A percentile compares a stretch with the other conserved stretches of the same genome.
These are phyloP conservation scores for Heteractis magnifica DNA, from an alignment of 92 coral and sea anemone species.

Conservation along the genomic window DNA sequence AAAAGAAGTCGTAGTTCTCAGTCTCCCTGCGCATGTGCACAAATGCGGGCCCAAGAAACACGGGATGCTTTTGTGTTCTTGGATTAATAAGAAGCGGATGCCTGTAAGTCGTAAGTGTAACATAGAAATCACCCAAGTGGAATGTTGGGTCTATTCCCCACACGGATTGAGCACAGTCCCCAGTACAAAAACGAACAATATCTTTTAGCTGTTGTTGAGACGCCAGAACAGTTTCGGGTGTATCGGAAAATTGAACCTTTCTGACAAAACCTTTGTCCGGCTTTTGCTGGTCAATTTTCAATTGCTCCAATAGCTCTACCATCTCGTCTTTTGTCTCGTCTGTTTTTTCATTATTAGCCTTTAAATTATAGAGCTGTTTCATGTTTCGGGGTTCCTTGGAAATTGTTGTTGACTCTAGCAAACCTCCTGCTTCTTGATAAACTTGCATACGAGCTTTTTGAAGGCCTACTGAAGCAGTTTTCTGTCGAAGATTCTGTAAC, in stretches of 20 bases:
- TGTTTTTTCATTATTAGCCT: slow-evolving; percentile 20
- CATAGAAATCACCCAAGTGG: slow-evolving; percentile 39
- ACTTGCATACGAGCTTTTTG: slow-evolving; percentile 24
- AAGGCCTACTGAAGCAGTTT: slow-evolving; percentile 15
- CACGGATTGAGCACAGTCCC: slow-evolving; percentile 6
- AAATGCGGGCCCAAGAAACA: slow-evolving; percentile 38
- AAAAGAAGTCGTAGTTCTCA: slow-evolving; percentile 42
- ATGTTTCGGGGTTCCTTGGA: slow-evolving; percentile 33
- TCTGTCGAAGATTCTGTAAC: slow-evolving; percentile 5
- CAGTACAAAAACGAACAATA: slow-evolving; percentile 34
- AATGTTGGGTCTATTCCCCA: slow-evolving; percentile 36
- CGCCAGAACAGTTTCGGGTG: slow-evolving; percentile 34
- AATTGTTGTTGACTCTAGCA: slow-evolving; percentile 24
- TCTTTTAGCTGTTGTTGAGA: slow-evolving; percentile 22
- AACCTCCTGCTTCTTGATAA: slow-evolving; percentile 30
- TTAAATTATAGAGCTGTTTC: slow-evolving; percentile 28
- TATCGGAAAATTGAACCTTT: slow-evolving; percentile 35
- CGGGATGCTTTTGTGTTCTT: slow-evolving; percentile 29
- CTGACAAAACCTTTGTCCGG: slow-evolving; percentile 45
- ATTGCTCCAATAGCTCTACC: slow-evolving; percentile 37
- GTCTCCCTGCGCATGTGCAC: slow-evolving; percentile 36
- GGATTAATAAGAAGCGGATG: slow-evolving; percentile 36
- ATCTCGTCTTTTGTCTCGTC: slow-evolving; percentile 25
- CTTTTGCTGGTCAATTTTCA: slow-evolving; percentile 35
- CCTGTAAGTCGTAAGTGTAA: slow-evolving; percentile 32